A percentile compares a stretch with the other conserved stretches of the same genome.
Evolutionary conservation across 2,113 vertebrate species (phyloP).

Genomic region (Pangasianodon gigas): DNA sequence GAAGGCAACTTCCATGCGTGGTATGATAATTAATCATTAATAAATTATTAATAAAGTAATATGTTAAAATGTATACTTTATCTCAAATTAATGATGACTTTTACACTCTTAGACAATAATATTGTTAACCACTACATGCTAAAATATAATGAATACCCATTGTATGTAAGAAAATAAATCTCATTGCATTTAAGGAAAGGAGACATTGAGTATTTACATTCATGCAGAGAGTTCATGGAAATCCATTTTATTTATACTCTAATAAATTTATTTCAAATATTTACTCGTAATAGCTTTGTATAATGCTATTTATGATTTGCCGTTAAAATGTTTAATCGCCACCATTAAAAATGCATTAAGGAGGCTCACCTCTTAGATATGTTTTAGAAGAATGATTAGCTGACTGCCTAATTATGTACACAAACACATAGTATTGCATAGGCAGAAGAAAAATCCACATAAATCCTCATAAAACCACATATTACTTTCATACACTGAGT

Average conservation of each 20-base stretch:
- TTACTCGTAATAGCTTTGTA: neutral
- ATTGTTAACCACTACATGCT: neutral
- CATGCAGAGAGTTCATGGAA: neutral
- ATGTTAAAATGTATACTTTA: neutral
- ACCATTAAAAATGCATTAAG: neutral
- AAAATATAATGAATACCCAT: neutral
- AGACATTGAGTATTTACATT: too few relatives aligned
- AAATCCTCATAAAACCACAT: constrained; percentile 6
- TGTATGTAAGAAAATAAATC: neutral
- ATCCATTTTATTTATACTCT: constrained; percentile 1
- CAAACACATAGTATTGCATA: neutral
- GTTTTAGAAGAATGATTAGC: neutral
- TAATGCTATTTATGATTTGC: neutral
- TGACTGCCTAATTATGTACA: neutral
- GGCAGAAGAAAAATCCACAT: neutral
- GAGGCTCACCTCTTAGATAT: neutral
- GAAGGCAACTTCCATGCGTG: neutral
- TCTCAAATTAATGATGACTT: neutral
- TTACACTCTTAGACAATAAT: neutral
- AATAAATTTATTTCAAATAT: neutral
- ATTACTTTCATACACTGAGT: neutral
- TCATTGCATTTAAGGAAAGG: neutral
- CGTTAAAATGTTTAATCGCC: neutral
- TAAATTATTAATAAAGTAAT: too few relatives aligned
- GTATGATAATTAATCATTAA: too few relatives aligned